A percentile compares a stretch with the other conserved stretches of the same genome.
These are phyloP conservation scores for Isichthys henryi DNA, from an alignment of 2,113 vertebrate genomes.

Conservation along the genomic window DNA sequence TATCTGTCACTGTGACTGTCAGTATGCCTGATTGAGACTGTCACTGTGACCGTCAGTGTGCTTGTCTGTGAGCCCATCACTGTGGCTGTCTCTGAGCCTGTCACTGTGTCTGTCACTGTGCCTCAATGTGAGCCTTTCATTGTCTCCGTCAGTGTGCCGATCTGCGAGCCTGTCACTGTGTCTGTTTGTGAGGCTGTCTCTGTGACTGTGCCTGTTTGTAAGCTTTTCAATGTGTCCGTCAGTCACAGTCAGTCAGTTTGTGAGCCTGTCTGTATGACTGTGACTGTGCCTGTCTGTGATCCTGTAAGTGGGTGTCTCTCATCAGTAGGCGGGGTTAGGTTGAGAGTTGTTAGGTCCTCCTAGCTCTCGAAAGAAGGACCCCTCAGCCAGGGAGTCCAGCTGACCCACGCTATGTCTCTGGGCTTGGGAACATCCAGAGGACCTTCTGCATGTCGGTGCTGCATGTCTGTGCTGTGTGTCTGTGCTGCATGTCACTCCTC, in stretches of 20 bases:
- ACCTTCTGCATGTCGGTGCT: background rate
- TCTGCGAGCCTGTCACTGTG: background rate
- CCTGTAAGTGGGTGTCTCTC: constrained; percentile 10
- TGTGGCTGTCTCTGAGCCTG: constrained; percentile 1
- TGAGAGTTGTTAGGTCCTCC: background rate
- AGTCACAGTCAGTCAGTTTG: background rate
- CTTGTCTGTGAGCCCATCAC: background rate
- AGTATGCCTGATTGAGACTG: background rate
- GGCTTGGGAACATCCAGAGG: background rate
- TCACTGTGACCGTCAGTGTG: background rate
- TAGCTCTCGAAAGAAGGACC: background rate
- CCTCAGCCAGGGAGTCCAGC: background rate
- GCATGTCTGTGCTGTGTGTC: background rate
- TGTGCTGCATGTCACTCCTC: background rate
- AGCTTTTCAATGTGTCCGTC: background rate
- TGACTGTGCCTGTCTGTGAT: constrained; percentile 26
- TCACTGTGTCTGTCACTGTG: background rate
- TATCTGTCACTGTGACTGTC: background rate
- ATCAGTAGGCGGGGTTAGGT: background rate
- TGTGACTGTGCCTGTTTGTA: background rate
- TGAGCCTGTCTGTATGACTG: constrained; percentile 16
- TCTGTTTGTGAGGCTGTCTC: background rate
- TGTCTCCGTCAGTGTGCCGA: background rate
- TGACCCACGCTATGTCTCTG: background rate
- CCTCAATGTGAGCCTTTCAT: background rate